Evolutionary conservation across 1,140 invertebrate genomes (phyloP).

Genomic region (Ylistrum balloti): DNA sequence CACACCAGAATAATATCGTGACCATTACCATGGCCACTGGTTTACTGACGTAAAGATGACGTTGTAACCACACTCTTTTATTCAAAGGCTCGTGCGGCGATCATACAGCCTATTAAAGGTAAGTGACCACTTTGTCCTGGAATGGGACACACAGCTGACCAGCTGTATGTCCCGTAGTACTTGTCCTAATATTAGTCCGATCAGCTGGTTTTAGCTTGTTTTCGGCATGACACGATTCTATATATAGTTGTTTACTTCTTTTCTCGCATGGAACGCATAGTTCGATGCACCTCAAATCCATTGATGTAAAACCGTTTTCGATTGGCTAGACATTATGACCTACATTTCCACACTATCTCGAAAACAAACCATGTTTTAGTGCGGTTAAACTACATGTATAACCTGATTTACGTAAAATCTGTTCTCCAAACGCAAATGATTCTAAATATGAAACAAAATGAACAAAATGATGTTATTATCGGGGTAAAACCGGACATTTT

Average conservation of each 20-base stretch:
- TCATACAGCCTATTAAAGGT: not conserved
- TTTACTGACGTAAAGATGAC: not conserved
- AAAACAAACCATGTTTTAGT: not conserved
- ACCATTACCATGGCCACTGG: not conserved
- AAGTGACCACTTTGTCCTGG: not conserved
- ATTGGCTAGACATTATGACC: conserved; percentile 63
- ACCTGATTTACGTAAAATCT: conserved; percentile 38
- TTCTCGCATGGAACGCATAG: conserved; percentile 57
- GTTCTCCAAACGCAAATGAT: not conserved
- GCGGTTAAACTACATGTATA: not conserved
- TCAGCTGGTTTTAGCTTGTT: conserved; percentile 44
- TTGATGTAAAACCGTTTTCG: conserved; percentile 52
- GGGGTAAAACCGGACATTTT: not conserved
- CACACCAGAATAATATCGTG: not conserved
- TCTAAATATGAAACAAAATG: not conserved
- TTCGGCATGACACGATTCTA: conserved; percentile 56
- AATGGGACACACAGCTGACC: not conserved
- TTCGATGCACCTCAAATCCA: conserved; percentile 56
- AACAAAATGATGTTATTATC: not conserved
- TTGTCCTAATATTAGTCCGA: not conserved
- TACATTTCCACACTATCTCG: conserved; percentile 49
- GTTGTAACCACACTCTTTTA: not conserved
- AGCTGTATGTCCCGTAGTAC: not conserved
- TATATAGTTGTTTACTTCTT: conserved; percentile 70
- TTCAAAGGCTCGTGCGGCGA: not conserved